Evolutionary conservation across 2,888 invertebrate species (phyloP), one percentile per base, ranked within the genome.

Genomic region (Chymomyza fuscimana): DNA sequence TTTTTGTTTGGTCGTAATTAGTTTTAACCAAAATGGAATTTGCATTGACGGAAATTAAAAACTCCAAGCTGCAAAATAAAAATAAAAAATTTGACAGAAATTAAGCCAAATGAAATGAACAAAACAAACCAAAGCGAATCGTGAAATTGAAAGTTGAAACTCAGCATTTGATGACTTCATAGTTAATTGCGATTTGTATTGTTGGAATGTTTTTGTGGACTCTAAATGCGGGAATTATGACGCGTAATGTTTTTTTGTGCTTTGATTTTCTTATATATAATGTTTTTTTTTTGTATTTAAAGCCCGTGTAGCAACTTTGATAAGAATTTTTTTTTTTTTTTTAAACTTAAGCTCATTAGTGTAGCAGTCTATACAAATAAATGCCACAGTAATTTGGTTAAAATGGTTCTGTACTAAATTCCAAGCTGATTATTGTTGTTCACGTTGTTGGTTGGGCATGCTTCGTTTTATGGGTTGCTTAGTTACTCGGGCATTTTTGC

Each of bases 1-100:
- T 46, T 46, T 12, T 7, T 54, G 22, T n/a, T 4, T 54, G 16
- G 4, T 54, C 1, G 54, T 54, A 54, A 54, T 22, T 54, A 19
- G 22, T 58, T 58, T 58, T 25, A 5, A 22, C 51, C 65, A 61
- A 60, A 61, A 70, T 62, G 58, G 52, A 59, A 59, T 70, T 32
- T 54, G 62, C 56, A 25, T 25, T 59, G 40, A 19, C 73, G 73
- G 73, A 73, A 73, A 73, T 71, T 67, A 73, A 71, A 70, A 70
- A 63, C 56, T 22, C 25, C 62, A 56, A 65, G 32, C 22, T 63
- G 52, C 54, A 60, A 51, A 40, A n/a, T 36, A n/a, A 36, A 32
- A 67, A 19, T 2, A 58, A 58, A 9, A 58, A 61, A 67, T 29
- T 32, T 46, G 50, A 52, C 54, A 16, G 7, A 58, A 58, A 58